These are phyloP conservation scores for Pterobdella sp. DNA, from an alignment of 2,888 invertebrate species.

Conservation along the genomic window DNA sequence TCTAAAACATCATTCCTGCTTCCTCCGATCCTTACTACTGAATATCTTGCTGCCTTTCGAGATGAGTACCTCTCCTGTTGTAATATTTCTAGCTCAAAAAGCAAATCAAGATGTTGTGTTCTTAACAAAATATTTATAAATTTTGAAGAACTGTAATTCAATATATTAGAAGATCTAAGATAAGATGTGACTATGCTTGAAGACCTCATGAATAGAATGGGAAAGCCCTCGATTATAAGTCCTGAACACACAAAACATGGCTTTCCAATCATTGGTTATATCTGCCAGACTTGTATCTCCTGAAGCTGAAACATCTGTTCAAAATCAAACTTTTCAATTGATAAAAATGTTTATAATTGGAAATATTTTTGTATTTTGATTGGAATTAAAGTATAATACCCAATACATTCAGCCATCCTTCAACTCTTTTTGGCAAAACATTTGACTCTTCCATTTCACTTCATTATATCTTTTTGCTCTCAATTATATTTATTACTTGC, in stretches of 20 bases:
- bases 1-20: not conserved
- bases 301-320: slow-evolving; percentile 18
- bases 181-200: no score
- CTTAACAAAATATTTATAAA: not conserved
- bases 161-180: not conserved
- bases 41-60: not conserved
- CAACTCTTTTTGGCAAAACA: slow-evolving; percentile 19
- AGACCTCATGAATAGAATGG: slow-evolving; percentile 19
- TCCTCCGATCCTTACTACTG: not conserved
- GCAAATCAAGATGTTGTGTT: no score
- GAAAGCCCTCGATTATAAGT: slow-evolving; percentile 2
- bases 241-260: slow-evolving; percentile 18
- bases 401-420: slow-evolving; percentile 24
- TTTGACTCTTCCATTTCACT: not conserved
- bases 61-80: not conserved
- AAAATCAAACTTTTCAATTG: no score
- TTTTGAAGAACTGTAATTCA: not conserved
- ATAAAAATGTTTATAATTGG: not conserved
- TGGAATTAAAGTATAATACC: no score
- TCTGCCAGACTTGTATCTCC: slow-evolving; percentile 3
- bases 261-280: not conserved
- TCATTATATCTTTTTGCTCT: no score
- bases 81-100: no score
- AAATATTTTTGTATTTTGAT: not conserved
- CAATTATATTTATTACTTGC: no score